These are phyloP conservation scores for Phalacrocorax carbo DNA, from an alignment of 2,113 vertebrate species.

Conservation along the genomic window DNA sequence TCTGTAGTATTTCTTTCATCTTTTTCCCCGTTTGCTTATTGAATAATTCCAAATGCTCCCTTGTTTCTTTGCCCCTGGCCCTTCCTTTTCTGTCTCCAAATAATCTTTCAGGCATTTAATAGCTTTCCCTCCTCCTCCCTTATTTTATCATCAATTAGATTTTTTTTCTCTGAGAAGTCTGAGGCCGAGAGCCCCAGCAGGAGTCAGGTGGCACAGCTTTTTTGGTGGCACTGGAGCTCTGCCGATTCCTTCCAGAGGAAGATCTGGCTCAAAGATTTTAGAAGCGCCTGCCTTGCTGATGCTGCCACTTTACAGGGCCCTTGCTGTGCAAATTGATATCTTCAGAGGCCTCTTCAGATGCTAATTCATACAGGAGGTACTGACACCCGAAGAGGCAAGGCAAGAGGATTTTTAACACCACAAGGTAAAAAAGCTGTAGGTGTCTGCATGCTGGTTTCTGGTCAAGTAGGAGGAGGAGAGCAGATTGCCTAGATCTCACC, in stretches of 20 bases:
- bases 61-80: constrained; percentile 16
- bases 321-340: not conserved
- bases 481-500: not conserved
- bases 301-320: not conserved
- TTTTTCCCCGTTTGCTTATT: not conserved
- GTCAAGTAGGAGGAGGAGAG: not conserved
- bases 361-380: not conserved
- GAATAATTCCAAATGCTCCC: not conserved
- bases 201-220: not conserved
- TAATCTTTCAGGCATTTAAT: constrained; percentile 8
- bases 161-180: not conserved
- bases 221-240: not conserved
- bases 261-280: not conserved
- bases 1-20: constrained; percentile 5
- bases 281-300: not conserved
- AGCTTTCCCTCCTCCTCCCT: constrained; percentile 4
- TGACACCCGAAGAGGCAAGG: not conserved
- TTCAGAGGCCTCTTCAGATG: not conserved
- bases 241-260: not conserved
- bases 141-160: not conserved
- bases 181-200: not conserved
- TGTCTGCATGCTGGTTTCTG: not conserved
- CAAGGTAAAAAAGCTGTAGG: not conserved
- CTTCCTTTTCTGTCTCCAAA: constrained; percentile 20
- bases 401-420: not conserved